phyloP scores from a whole-genome alignment of 2,888 invertebrate species.

The Serripes groenlandicus region DNA sequence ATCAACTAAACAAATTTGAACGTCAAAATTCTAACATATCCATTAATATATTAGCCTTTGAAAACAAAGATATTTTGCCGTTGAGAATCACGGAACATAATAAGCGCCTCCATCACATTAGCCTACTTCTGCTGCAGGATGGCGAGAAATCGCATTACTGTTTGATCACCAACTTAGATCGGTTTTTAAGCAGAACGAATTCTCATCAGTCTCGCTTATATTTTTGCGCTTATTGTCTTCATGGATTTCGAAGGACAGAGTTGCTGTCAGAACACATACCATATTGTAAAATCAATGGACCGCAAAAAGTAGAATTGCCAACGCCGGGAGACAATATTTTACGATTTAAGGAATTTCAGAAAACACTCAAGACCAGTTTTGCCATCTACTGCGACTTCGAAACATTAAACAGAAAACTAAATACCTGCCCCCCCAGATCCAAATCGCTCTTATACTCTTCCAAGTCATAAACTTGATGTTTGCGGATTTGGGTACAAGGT shows the following conservation, averaged over 20 bases:
- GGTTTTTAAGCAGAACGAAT: conserved; percentile 16
- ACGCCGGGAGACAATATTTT: conserved; percentile 27
- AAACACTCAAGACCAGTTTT: conserved; percentile 4
- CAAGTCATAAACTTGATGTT: conserved; percentile 27
- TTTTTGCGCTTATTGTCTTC: conserved; percentile 21
- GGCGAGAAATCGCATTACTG: conserved; percentile 17
- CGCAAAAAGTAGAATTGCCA: conserved; percentile 8
- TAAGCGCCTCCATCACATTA: conserved; percentile 11
- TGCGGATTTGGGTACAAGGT: conserved; percentile 31
- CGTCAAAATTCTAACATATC: conserved; percentile 13
- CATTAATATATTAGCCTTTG: conserved; percentile 21
- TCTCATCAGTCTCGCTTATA: neutral
- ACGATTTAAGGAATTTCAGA: conserved; percentile 27
- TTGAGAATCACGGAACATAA: conserved; percentile 22
- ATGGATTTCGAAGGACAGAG: neutral
- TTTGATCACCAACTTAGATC: conserved; percentile 20
- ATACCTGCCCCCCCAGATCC: conserved; percentile 22
- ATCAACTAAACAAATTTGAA: conserved; percentile 24
- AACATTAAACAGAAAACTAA: conserved; percentile 1
- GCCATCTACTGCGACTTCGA: conserved; percentile 22
- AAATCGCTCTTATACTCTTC: neutral
- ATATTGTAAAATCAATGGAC: conserved; percentile 27
- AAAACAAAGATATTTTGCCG: conserved; percentile 16
- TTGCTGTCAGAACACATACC: conserved; percentile 34
- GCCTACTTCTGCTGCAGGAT: neutral